Evolutionary conservation across 1,140 invertebrate genomes (phyloP).

Genomic region (Drosophila lacertosa): DNA sequence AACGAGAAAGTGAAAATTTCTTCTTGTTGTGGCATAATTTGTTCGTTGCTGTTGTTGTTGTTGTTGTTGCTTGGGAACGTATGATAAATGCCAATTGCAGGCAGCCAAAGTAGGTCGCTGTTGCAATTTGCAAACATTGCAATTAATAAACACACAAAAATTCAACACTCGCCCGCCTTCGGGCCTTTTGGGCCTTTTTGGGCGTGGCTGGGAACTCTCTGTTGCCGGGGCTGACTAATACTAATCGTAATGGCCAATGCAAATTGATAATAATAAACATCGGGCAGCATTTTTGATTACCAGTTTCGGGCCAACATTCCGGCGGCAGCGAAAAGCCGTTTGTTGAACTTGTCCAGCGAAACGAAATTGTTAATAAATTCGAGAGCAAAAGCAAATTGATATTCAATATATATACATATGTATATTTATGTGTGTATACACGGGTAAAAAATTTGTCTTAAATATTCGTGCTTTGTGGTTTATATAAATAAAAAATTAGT

Average conservation of each 20-base stretch:
- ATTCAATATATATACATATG: no score
- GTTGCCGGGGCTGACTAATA: constrained; percentile 28
- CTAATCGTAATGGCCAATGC: constrained; percentile 37
- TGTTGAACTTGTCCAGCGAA: constrained; percentile 64
- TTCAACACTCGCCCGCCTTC: background rate
- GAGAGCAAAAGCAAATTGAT: constrained; percentile 36
- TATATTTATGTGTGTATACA: no score
- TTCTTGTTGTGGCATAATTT: constrained; percentile 67
- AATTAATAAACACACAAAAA: constrained; percentile 60
- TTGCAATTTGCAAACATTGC: constrained; percentile 78
- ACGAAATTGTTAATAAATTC: constrained; percentile 54
- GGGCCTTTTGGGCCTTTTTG: constrained; percentile 1
- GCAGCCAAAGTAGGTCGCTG: constrained; percentile 62
- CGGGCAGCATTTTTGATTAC: constrained; percentile 44
- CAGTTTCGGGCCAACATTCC: constrained; percentile 66
- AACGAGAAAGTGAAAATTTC: constrained; percentile 74
- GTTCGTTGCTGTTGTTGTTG: background rate
- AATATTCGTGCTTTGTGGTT: no score
- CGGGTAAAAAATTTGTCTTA: background rate
- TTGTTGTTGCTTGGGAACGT: constrained; percentile 53
- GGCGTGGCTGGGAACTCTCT: constrained; percentile 41
- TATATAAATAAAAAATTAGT: no score
- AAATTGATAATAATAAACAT: constrained; percentile 45
- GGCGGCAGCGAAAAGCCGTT: constrained; percentile 48
- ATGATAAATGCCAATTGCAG: constrained; percentile 64